Base-by-base conservation (phyloP, 1,140 invertebrate genomes). In the Lordiphosa stackelbergi region DNA sequence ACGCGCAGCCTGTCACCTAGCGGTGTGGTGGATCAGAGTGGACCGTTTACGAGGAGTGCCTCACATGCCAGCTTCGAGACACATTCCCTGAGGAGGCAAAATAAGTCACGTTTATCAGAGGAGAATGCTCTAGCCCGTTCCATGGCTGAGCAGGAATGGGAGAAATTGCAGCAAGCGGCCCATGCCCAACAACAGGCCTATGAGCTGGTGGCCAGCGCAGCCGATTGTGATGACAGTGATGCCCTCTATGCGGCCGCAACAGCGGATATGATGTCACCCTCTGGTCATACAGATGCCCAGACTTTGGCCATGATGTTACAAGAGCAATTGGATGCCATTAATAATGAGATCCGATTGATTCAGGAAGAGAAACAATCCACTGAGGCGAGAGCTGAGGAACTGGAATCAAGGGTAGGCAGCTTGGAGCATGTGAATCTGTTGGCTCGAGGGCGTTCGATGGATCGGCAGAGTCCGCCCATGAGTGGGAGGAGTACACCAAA, bases 301-400 rank as follows among this genome's bases (percentile, higher is more conserved):
- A 97, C 97, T 0, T 90, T 99, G 53, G 98, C 98, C 16, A 91
- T 98, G 72, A 99, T 99, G 96, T 90, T 99, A 58, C 98, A 99
- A 89, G 97, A 99, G 88, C 98, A 99, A 88, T 90, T 99, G 42
- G 98, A 99, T 90, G 98, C 98, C 68, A 99, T 99, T 77, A 99
- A 99, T 89, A 98, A 98, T 87, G 98, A 99, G 91, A 99, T 99
- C 69, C 88, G 91, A 5, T 89, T 98, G 72, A 98, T 98, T 42
- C 96, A 99, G 91, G 98, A 99, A 90, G 98, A 99, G 90, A 99
- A 99, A 87, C 96, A 99, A 88, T 97, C 93, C 81, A 98, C 96
- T 3, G 98, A 99, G 89, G 95, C 97, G 1, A 87, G 97, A 49
- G 98, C 98, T 1, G 98, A 99, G 89, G 97, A 99, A 88, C 89